Base-by-base conservation (phyloP, 2,888 invertebrate genomes). In the Hirtodrosophila trivittata region DNA sequence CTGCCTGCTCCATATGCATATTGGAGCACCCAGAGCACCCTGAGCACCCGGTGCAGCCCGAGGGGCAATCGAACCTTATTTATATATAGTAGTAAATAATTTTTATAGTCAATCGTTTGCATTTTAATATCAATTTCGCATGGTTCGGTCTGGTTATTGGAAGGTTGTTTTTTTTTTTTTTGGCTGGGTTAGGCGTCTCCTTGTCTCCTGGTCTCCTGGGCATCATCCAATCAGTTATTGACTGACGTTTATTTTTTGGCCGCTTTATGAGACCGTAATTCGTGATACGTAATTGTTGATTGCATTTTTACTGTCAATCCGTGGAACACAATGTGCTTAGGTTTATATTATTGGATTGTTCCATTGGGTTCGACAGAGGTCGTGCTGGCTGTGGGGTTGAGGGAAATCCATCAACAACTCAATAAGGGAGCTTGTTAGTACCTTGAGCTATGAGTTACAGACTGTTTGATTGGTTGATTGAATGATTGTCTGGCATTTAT, bases 171-270 rank as follows among this genome's bases (percentile, higher is more conserved):
- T 18, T 30, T 8, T 18, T 26, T n/a, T 13, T 9, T 33, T 28
- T 30, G 35, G 32, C 41, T 33, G 13, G 16, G 62, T 25, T 30
- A 9, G 35, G n/a, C n/a, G n/a, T n/a, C n/a, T n/a, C 18, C 13
- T 13, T 30, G 12, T 41, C 14, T 25, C 10, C 13, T 30, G 21
- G 46, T 51, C 56, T 54, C 50, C 46, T 52, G 46, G 51, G 59
- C 45, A 21, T 21, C 54, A 52, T 65, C 58, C 77, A 73, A 73
- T 75, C 77, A 39, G 64, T 66, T 67, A 57, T 59, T 54, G 75
- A 75, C 74, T 75, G 83, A 75, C 82, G 65, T 83, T 86, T 86
- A 86, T 86, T 86, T 85, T 63, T 66, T 80, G 86, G 83, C 77
- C 71, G 77, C 83, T 58, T 84, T 86, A 84, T 86, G 77, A 83